Evolutionary conservation across 2,888 invertebrate species (phyloP).

Genomic region (Empis livida): DNA sequence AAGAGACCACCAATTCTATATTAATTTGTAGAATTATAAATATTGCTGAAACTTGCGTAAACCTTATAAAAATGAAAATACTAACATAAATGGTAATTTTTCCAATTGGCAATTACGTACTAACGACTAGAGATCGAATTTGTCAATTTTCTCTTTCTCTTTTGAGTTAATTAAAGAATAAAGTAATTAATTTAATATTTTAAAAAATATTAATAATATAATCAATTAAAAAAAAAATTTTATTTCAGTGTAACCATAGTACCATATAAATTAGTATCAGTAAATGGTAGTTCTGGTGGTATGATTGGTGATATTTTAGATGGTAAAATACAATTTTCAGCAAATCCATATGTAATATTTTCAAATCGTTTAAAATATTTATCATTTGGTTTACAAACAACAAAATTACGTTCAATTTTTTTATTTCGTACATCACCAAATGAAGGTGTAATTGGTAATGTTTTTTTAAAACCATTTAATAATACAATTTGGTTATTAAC

Average conservation of each 20-base stretch:
- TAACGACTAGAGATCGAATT: no score
- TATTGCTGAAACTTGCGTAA: no score
- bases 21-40: no score
- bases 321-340: constrained; percentile 19
- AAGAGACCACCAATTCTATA: no score
- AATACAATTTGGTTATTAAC: constrained; percentile 43
- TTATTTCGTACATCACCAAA: constrained; percentile 46
- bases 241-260: background rate
- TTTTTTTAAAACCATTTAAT: constrained; percentile 46
- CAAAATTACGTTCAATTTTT: constrained; percentile 35
- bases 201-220: background rate
- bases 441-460: constrained; percentile 40
- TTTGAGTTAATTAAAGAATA: no score
- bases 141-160: no score
- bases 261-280: background rate
- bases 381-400: constrained; percentile 14
- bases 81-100: no score
- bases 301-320: constrained; percentile 22
- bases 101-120: no score
- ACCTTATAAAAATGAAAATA: no score
- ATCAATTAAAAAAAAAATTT: no score
- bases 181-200: no score
- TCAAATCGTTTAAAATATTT: constrained; percentile 15
- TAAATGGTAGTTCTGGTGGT: constrained; percentile 18
- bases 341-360: constrained; percentile 16